Conservation (phyloP, 2,113 vertebrate species). For the Scomber colias region DNA sequence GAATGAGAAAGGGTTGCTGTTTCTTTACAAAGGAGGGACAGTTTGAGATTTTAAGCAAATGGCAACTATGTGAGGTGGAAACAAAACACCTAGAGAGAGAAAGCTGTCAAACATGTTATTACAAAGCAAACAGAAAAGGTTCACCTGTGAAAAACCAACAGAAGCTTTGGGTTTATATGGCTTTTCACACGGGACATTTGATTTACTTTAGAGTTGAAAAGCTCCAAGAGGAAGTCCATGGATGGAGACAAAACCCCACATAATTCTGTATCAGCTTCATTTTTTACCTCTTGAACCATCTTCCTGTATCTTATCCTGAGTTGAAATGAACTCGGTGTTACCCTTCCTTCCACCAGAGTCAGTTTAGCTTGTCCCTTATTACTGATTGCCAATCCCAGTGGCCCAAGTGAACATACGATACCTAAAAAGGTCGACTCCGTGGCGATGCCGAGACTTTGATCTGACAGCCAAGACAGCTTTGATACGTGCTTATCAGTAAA, state of each 20-base stretch:
- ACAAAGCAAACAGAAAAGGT: not conserved
- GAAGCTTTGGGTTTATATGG: not conserved
- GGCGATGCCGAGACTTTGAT: slow-evolving; percentile 69
- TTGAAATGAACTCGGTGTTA: slow-evolving; percentile 40
- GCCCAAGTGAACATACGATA: slow-evolving; percentile 51
- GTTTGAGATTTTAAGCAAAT: not conserved
- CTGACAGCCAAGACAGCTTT: slow-evolving; percentile 70
- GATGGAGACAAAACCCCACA: not conserved
- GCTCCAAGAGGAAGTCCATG: not conserved
- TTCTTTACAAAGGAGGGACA: not conserved
- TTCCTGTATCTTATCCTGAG: slow-evolving; percentile 39
- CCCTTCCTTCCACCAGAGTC: slow-evolving; percentile 29
- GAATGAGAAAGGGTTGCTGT: not conserved
- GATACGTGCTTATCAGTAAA: slow-evolving; percentile 68
- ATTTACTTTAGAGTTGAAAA: slow-evolving; percentile 3
- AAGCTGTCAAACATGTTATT: not conserved
- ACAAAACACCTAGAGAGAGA: not conserved
- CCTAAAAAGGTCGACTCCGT: slow-evolving; percentile 52
- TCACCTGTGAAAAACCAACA: not conserved
- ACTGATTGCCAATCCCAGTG: slow-evolving; percentile 54
- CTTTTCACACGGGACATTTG: not conserved
- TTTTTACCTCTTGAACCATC: slow-evolving; percentile 27
- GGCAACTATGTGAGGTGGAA: not conserved
- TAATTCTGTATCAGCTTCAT: slow-evolving; percentile 24
- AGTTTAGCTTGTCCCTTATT: slow-evolving; percentile 51